These are phyloP conservation scores for Lanistes nyassanus DNA, from an alignment of 1,140 invertebrate species.

Conservation along the genomic window DNA sequence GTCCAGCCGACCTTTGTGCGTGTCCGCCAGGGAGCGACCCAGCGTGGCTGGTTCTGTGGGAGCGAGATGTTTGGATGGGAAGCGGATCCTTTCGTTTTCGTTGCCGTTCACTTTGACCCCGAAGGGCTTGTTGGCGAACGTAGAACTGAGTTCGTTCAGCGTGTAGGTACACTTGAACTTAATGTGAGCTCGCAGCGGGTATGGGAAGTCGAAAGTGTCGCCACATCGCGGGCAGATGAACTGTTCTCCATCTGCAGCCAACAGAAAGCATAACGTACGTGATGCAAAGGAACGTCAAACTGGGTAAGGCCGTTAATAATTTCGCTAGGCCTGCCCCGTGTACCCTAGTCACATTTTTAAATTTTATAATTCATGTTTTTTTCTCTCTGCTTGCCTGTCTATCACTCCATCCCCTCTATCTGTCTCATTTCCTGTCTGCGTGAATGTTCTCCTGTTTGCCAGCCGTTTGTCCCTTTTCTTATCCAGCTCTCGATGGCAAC, in stretches of 20 bases:
- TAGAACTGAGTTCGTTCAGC: slow-evolving; percentile 9
- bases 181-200: slow-evolving; percentile 59
- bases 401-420: neutral
- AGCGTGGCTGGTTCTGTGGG: neutral
- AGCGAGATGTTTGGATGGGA: neutral
- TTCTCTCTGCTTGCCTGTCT: neutral
- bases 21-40: neutral
- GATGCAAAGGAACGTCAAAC: neutral
- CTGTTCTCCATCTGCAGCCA: slow-evolving; percentile 47
- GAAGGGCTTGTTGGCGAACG: neutral
- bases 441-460: too few relatives aligned
- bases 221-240: slow-evolving; percentile 57
- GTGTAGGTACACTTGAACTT: slow-evolving; percentile 55
- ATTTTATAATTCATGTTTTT: neutral
- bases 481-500: too few relatives aligned
- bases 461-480: too few relatives aligned
- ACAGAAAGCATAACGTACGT: neutral
- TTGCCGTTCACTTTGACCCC: neutral
- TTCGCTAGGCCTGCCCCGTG: too few relatives aligned
- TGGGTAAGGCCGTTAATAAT: too few relatives aligned
- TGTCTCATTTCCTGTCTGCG: neutral
- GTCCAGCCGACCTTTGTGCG: neutral
- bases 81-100: neutral
- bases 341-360: too few relatives aligned
- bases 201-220: slow-evolving; percentile 57